phyloP scores from a whole-genome alignment of 2,888 invertebrate genomes.

The Nymphalis polychloros region DNA sequence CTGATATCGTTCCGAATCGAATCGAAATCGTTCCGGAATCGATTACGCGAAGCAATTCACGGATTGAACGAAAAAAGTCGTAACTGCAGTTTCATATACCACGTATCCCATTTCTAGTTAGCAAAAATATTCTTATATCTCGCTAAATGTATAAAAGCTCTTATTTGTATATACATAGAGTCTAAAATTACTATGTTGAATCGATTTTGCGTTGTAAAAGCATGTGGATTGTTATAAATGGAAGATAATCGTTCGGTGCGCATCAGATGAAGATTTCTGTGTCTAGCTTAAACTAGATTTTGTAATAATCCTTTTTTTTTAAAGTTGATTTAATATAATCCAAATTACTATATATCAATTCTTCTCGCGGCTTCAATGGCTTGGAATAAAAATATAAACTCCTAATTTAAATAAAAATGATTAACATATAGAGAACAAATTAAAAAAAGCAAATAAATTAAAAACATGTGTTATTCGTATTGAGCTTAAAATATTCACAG shows the following conservation, averaged over 20 bases:
- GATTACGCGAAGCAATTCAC: conserved; percentile 45
- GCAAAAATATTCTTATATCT: conserved; percentile 28
- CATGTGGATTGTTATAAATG: conserved; percentile 19
- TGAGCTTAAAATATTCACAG: not conserved
- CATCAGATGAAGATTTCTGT: conserved; percentile 29
- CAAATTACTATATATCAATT: too few species aligned
- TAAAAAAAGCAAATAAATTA: too few species aligned
- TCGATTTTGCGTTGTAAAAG: not conserved
- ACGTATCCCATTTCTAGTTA: conserved; percentile 43
- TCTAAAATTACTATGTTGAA: conserved; percentile 7
- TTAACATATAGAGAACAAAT: too few species aligned
- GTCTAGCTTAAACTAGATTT: conserved; percentile 1
- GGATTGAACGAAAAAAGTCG: conserved; percentile 42
- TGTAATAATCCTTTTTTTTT: not conserved
- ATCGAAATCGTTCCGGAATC: conserved; percentile 42
- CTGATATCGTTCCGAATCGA: conserved; percentile 39
- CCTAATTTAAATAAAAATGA: too few species aligned
- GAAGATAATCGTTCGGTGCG: conserved; percentile 27
- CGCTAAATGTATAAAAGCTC: not conserved
- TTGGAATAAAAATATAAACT: too few species aligned
- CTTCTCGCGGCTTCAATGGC: too few species aligned
- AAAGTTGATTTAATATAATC: not conserved
- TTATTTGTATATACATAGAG: conserved; percentile 10
- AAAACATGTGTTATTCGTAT: too few species aligned
- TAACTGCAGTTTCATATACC: conserved; percentile 42